Base-by-base conservation (phyloP, 1,140 invertebrate species). In the Macrocentrus cingulum region DNA sequence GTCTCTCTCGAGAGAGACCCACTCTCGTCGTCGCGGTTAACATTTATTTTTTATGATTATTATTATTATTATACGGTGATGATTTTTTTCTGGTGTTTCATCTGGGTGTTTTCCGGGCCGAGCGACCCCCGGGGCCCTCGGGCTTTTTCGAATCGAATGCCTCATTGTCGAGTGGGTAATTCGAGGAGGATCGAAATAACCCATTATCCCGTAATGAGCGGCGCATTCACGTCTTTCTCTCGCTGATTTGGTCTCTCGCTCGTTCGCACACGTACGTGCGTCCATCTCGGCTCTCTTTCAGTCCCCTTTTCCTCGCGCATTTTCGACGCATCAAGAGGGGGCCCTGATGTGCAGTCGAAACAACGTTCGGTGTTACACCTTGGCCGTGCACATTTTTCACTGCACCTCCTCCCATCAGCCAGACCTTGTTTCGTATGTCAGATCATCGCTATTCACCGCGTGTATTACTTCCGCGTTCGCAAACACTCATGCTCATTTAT, bases 171-270 rank as follows among this genome's bases (percentile, higher is more conserved):
- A 72, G 64, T 73, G 63, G 68, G 71, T 73, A 74, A 74, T 74
- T 74, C 64, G 69, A 74, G 68, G 64, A 71, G 70, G 68, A 74
- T 73, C 70, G 68, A 73, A 74, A 74, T 72, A 74, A 74, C 67
- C 68, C 67, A 74, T 73, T 73, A 74, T 68, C 61, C 65, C 60
- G 65, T 74, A 74, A 74, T 74, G 70, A 73, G 68, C 64, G 66
- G 54, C 59, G 66, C 65, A 71, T 69, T 73, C 62, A 65, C 65
- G 62, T 60, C 61, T n/a, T n/a, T n/a, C n/a, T 42, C 62, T 25
- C 56, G 59, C 20, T 57, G 45, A 44, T 50, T 37, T 39, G 29
- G 15, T 45, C 18, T 55, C 34, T 57, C 46, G 20, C 15, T 32
- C 45, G 8, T 44, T 22, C 25, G 29, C 52, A 58, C 52, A 58